phyloP scores from a whole-genome alignment of 2,797 vertebrate genomes.

The Aplochiton taeniatus region DNA sequence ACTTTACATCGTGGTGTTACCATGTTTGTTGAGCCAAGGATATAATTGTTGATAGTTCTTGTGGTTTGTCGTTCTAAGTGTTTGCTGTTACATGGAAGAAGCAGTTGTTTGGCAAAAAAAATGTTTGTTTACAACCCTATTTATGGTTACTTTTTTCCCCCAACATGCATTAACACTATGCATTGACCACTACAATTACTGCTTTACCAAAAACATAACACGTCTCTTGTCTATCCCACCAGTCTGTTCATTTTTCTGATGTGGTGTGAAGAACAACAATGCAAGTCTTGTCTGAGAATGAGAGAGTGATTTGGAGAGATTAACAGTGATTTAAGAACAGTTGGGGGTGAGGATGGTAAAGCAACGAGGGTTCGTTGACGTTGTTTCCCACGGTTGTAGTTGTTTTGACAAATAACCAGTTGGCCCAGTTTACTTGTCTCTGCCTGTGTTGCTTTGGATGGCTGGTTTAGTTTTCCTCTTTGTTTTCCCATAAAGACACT shows the following conservation, averaged over 20 bases:
- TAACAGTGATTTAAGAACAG: background rate
- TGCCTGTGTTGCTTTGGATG: slow-evolving; percentile 44
- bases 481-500: slow-evolving; percentile 20
- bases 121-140: no score
- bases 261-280: background rate
- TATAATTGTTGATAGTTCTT: slow-evolving; percentile 55
- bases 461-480: slow-evolving; percentile 14
- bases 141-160: no score
- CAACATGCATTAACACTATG: no score
- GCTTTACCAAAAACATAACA: no score
- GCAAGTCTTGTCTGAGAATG: slow-evolving; percentile 6
- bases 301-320: background rate
- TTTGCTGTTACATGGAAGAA: slow-evolving; percentile 16
- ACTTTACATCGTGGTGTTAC: slow-evolving; percentile 52
- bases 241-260: no score
- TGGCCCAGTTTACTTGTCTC: slow-evolving; percentile 51
- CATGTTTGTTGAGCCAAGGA: slow-evolving; percentile 30
- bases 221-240: no score
- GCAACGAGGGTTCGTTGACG: slow-evolving; percentile 30
- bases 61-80: slow-evolving; percentile 34
- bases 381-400: slow-evolving; percentile 63
- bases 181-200: no score
- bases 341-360: background rate
- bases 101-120: background rate
- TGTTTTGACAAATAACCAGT: slow-evolving; percentile 56